phyloP scores from a whole-genome alignment of 2,797 vertebrate genomes.

The Mus spretus region DNA sequence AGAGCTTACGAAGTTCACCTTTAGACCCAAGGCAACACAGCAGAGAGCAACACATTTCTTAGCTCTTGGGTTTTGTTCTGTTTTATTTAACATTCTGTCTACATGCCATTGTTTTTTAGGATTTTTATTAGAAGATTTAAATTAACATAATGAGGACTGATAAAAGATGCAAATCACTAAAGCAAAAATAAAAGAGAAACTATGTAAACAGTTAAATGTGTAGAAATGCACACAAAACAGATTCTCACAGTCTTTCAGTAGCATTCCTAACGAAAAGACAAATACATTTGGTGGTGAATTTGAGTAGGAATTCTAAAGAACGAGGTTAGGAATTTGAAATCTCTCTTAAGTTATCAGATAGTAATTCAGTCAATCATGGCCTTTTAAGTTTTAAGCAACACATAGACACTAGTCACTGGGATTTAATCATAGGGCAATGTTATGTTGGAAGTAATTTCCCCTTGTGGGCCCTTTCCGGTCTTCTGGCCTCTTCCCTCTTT shows the following conservation, averaged over 20 bases:
- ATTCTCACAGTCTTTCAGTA: not conserved
- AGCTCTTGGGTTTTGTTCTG: not conserved
- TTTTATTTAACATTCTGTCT: not conserved
- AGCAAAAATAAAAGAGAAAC: not conserved
- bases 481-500: not conserved
- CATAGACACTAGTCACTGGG: not conserved
- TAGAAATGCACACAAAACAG: not conserved
- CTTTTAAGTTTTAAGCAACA: not conserved
- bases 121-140: not conserved
- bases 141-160: not conserved
- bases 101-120: not conserved
- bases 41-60: constrained; percentile 3
- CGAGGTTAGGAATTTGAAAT: not conserved
- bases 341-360: not conserved
- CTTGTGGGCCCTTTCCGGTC: not conserved
- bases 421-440: not conserved
- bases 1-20: not conserved
- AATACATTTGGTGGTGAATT: not conserved
- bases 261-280: not conserved
- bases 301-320: not conserved
- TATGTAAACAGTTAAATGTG: too few species aligned
- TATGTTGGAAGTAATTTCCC: not conserved
- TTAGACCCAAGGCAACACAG: constrained; percentile 12
- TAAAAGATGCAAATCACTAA: not conserved
- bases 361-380: too few species aligned